Evolutionary conservation across 2,797 vertebrate genomes (phyloP).

Genomic region (Oryzias sinensis): DNA sequence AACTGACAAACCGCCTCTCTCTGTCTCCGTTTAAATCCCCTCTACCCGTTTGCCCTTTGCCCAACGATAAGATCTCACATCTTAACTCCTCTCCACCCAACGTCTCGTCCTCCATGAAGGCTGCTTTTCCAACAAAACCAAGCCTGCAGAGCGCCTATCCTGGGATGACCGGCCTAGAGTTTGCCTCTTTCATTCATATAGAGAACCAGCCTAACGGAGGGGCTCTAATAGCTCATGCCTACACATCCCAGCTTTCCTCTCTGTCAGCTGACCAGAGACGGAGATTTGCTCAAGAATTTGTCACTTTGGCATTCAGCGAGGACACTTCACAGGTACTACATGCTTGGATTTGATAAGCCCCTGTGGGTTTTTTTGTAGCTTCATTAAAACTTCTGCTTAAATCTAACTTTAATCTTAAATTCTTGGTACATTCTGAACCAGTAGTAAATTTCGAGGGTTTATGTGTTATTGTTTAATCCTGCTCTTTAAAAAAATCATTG

Average conservation of each 20-base stretch:
- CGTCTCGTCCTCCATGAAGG: slow-evolving; percentile 63
- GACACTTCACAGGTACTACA: slow-evolving; percentile 75
- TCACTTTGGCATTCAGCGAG: slow-evolving; percentile 91
- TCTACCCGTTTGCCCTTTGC: slow-evolving; percentile 53
- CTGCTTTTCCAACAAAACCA: slow-evolving; percentile 34
- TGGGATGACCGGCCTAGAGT: slow-evolving; percentile 86
- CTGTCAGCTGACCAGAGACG: slow-evolving; percentile 86
- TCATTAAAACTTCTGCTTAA: no score
- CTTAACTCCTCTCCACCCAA: slow-evolving; percentile 20
- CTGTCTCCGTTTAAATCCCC: slow-evolving; percentile 79
- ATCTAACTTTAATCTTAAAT: no score
- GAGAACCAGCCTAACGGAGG: slow-evolving; percentile 98
- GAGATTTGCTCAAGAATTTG: slow-evolving; percentile 90
- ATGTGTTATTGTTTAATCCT: no score
- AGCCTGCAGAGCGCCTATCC: slow-evolving; percentile 55
- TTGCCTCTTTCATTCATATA: slow-evolving; percentile 89
- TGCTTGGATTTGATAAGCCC: not conserved
- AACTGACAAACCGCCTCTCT: slow-evolving; percentile 67
- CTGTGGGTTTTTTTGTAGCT: no score
- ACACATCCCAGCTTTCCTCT: slow-evolving; percentile 87
- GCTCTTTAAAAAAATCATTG: not conserved
- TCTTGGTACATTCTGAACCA: no score
- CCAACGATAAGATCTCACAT: slow-evolving; percentile 74
- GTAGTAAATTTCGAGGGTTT: no score
- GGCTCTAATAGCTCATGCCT: slow-evolving; percentile 92